A percentile compares a stretch with the other conserved stretches of the same genome.
phyloP scores from a whole-genome alignment of 1,140 invertebrate genomes.

The Drosophila ambigua region DNA sequence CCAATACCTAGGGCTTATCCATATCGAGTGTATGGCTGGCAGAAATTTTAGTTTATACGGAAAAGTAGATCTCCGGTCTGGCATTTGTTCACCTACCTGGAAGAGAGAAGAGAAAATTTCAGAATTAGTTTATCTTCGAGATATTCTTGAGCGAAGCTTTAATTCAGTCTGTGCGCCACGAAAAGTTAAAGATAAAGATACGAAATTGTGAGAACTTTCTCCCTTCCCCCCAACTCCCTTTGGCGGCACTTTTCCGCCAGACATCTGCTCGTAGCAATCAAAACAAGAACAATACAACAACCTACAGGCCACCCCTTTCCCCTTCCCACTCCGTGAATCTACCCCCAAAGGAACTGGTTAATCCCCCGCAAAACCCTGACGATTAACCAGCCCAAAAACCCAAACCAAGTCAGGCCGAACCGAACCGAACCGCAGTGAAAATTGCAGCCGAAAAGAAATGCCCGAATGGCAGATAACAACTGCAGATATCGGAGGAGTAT shows the following conservation, averaged over 20 bases:
- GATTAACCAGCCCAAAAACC: slow-evolving; percentile 54
- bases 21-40: background rate
- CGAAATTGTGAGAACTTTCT: no score
- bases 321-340: background rate
- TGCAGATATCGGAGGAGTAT: slow-evolving; percentile 57
- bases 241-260: slow-evolving; percentile 36
- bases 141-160: background rate
- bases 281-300: slow-evolving; percentile 63
- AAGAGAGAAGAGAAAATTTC: slow-evolving; percentile 13
- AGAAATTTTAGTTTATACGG: background rate
- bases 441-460: slow-evolving; percentile 63
- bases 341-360: slow-evolving; percentile 41
- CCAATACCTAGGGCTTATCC: background rate
- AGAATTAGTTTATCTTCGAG: slow-evolving; percentile 1
- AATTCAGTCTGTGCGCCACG: no score
- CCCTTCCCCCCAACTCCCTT: background rate
- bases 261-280: slow-evolving; percentile 71
- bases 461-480: slow-evolving; percentile 54
- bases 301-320: background rate
- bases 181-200: background rate
- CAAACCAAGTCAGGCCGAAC: slow-evolving; percentile 11
- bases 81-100: slow-evolving; percentile 32
- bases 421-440: slow-evolving; percentile 47
- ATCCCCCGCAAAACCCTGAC: slow-evolving; percentile 63
- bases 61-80: background rate